Conservation (phyloP, 1,140 invertebrate species). For the Ptiloglossa arizonensis region DNA sequence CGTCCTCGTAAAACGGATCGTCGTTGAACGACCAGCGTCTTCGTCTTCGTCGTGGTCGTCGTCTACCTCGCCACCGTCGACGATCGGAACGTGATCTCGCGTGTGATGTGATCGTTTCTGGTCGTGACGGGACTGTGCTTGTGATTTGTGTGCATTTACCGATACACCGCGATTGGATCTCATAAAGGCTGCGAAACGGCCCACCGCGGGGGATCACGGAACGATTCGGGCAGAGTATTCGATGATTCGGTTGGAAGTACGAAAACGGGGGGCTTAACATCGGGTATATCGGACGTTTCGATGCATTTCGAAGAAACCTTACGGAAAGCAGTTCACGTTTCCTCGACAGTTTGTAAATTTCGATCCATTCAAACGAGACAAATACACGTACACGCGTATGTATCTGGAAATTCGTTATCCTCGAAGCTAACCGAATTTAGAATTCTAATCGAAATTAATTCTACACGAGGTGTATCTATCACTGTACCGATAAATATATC, state of each 20-base stretch:
- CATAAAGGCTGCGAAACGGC: neutral
- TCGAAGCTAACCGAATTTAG: too few relatives aligned
- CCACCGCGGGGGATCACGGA: neutral
- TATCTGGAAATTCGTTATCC: too few relatives aligned
- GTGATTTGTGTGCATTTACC: conserved; percentile 52
- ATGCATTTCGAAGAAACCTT: too few relatives aligned
- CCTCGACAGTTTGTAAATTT: too few relatives aligned
- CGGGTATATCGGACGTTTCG: too few relatives aligned
- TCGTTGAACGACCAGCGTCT: conserved; percentile 22
- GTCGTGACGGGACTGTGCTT: conserved; percentile 48
- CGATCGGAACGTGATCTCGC: conserved; percentile 21
- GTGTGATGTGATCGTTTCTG: conserved; percentile 61
- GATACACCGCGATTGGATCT: conserved; percentile 12
- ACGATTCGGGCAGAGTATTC: neutral
- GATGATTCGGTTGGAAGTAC: neutral
- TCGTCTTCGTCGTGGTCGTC: neutral
- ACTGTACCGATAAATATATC: too few relatives aligned
- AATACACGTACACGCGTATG: too few relatives aligned
- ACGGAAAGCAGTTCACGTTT: too few relatives aligned
- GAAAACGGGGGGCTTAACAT: too few relatives aligned
- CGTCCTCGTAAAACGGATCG: neutral
- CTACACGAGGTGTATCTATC: too few relatives aligned
- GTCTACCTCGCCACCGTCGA: neutral
- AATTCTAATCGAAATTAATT: too few relatives aligned
- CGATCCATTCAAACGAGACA: too few relatives aligned